Evolutionary conservation across 2,113 vertebrate species (phyloP).

Genomic region (Channa maculata): DNA sequence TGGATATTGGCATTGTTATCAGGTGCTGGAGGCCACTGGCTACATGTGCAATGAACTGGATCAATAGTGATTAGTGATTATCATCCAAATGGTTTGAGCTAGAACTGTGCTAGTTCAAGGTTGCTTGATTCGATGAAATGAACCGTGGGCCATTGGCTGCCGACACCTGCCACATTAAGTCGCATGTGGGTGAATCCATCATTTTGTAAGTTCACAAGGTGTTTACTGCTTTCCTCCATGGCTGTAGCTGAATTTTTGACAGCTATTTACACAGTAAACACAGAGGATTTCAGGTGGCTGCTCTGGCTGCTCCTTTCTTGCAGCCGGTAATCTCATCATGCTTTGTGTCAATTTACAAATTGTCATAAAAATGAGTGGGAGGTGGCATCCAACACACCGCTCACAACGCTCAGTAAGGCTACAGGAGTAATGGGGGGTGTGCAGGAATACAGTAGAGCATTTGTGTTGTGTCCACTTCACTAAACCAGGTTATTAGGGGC

Average conservation of each 20-base stretch:
- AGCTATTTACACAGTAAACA: background rate
- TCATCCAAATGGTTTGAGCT: slow-evolving; percentile 9
- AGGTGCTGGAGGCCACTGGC: slow-evolving; percentile 7
- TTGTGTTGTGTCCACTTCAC: background rate
- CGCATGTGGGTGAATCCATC: background rate
- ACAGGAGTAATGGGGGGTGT: background rate
- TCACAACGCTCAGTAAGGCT: background rate
- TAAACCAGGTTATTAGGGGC: background rate
- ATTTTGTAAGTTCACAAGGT: background rate
- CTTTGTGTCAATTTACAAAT: background rate
- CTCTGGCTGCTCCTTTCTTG: background rate
- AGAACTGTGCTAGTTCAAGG: slow-evolving; percentile 24
- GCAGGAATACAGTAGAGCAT: background rate
- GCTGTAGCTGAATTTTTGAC: background rate
- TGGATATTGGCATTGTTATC: background rate
- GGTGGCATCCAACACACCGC: background rate
- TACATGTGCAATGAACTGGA: slow-evolving; percentile 9
- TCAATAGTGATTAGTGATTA: slow-evolving; percentile 7
- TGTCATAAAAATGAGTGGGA: background rate
- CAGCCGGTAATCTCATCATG: slow-evolving; percentile 5
- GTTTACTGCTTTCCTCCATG: background rate
- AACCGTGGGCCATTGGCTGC: background rate
- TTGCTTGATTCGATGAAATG: slow-evolving; percentile 21
- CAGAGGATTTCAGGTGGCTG: background rate
- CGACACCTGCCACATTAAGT: background rate